These are phyloP conservation scores for Cassiopea xamachana DNA, from an alignment of 30 jellyfish, hydroid and myxozoan genomes.

Conservation along the genomic window DNA sequence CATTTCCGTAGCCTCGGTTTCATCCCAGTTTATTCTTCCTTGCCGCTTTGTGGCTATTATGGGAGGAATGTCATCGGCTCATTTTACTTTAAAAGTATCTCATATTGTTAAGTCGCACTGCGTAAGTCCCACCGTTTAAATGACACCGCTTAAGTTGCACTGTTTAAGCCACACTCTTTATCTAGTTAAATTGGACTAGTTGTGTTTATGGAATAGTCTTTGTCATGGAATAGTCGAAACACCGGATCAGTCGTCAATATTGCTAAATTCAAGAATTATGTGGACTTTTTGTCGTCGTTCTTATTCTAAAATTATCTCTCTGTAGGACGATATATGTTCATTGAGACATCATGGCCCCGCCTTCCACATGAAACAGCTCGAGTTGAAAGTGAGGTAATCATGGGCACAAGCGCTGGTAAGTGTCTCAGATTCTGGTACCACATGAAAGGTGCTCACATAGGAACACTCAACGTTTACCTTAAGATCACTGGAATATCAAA, in stretches of 20 bases:
- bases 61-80: no score
- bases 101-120: no score
- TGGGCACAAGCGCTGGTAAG: conserved; percentile 71
- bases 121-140: no score
- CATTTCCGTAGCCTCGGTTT: no score
- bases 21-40: no score
- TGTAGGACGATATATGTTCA: conserved; percentile 77
- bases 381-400: conserved; percentile 74
- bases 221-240: no score
- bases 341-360: conserved; percentile 89
- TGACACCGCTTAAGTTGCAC: no score
- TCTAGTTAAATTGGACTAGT: no score
- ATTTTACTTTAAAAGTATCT: no score
- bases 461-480: conserved; percentile 78
- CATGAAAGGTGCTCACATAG: conserved; percentile 91
- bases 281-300: background rate
- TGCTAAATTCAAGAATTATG: background rate
- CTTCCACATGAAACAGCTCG: conserved; percentile 84
- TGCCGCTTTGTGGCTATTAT: no score
- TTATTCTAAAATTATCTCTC: background rate
- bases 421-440: conserved; percentile 92
- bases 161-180: no score
- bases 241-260: background rate
- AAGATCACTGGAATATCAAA: conserved; percentile 74
- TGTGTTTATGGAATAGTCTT: no score